Evolutionary conservation across 2,888 invertebrate species (phyloP), one percentile per base, ranked within the genome.

Genomic region (Drosophila austrosaltans): DNA sequence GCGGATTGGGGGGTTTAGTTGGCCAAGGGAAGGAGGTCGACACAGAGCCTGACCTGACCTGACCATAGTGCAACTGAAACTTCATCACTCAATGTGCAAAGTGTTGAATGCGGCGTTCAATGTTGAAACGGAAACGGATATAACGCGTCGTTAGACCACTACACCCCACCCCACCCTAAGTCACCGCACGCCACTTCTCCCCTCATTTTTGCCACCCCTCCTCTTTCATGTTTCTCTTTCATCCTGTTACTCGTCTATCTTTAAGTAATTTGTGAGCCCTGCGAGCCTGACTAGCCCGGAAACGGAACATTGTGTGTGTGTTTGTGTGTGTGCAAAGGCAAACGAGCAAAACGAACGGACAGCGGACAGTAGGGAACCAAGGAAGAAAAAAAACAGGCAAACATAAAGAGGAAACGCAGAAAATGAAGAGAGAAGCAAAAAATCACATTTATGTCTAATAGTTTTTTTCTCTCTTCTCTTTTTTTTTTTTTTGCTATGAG

Each of bases 71-170:
- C 57, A 57, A 57, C 30, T n/a, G 72, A 69, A 75, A 73, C 85
- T 80, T 84, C 82, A 84, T 84, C 82, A 85, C 75, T 85, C 82
- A 82, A 75, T 71, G 81, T 71, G 66, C 64, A 73, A 77, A 77
- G 79, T 79, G 73, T 82, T 77, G 76, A 78, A 80, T 80, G 72
- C 69, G 68, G 67, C 65, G 74, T 72, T 72, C 71, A 75, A 81
- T 79, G 78, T 68, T 75, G 66, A 62, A 79, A 72, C 80, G 85
- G 85, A 80, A 82, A 66, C 82, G 83, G 83, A 82, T 77, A 82
- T 81, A 82, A 82, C 81, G 86, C 86, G 81, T 82, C 83, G 83
- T 73, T 77, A 79, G 58, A 67, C 36, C 20, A 44, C 58, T 57
- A 56, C 63, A 58, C 63, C 67, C 63, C 40, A 16, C 48, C 61